Evolutionary conservation across 2,797 vertebrate genomes (phyloP).

Genomic region (Pseudochaenichthys georgianus): DNA sequence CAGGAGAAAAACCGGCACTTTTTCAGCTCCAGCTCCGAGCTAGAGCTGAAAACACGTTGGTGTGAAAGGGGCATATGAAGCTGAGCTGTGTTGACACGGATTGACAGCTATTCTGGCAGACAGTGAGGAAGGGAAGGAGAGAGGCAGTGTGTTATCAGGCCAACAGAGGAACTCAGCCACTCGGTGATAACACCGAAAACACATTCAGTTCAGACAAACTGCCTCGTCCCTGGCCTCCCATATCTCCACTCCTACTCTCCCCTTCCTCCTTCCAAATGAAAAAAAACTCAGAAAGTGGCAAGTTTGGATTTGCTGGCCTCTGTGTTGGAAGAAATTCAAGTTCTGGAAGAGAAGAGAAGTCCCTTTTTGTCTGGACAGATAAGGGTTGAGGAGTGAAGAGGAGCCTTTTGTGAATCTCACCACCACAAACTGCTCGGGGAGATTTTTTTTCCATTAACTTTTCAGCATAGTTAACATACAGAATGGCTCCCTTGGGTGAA

Average conservation of each 20-base stretch:
- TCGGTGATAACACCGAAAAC: constrained; percentile 71
- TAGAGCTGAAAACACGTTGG: too few relatives aligned
- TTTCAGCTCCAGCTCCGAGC: too few relatives aligned
- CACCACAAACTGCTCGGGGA: constrained; percentile 36
- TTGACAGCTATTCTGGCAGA: constrained; percentile 47
- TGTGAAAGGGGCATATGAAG: neutral
- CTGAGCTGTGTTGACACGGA: constrained; percentile 56
- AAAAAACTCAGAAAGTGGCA: constrained; percentile 48
- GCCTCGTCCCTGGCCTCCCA: constrained; percentile 56
- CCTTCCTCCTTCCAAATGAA: constrained; percentile 40
- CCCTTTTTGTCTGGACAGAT: constrained; percentile 59
- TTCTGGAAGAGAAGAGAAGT: constrained; percentile 53
- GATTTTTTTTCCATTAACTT: constrained; percentile 50
- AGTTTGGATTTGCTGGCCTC: constrained; percentile 53
- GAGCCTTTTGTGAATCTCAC: constrained; percentile 43
- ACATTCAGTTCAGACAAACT: constrained; percentile 71
- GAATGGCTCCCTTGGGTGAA: constrained; percentile 24
- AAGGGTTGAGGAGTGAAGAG: constrained; percentile 59
- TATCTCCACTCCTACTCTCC: constrained; percentile 57
- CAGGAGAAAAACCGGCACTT: too few relatives aligned
- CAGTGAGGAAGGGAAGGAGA: constrained; percentile 26
- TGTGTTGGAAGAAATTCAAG: constrained; percentile 60
- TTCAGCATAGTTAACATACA: constrained; percentile 37
- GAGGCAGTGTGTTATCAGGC: constrained; percentile 62
- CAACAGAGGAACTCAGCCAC: constrained; percentile 58